Conservation (phyloP, 2,113 vertebrate genomes). For the Numida meleagris region DNA sequence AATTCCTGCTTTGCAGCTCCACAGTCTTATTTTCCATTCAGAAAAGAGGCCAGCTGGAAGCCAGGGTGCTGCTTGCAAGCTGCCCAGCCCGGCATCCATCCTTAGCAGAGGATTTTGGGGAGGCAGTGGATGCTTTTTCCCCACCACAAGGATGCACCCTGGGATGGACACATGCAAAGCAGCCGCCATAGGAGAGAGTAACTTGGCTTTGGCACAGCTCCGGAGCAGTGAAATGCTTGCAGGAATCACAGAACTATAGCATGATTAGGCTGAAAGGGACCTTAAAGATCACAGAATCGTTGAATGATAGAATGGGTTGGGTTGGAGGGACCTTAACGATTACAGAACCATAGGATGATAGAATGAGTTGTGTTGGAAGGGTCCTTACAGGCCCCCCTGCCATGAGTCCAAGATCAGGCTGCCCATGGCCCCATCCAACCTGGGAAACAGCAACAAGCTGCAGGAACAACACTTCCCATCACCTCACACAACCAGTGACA, state of each 20-base stretch:
- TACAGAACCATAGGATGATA: too few relatives aligned
- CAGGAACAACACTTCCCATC: neutral
- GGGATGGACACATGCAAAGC: neutral
- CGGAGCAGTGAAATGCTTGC: neutral
- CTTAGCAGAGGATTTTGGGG: fast-evolving
- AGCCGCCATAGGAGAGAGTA: neutral
- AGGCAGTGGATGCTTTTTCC: neutral
- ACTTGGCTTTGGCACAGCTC: neutral
- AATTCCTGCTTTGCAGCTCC: neutral
- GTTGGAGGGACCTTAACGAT: too few relatives aligned
- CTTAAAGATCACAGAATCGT: neutral
- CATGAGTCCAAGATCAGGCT: neutral
- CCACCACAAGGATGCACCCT: neutral
- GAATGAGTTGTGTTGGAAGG: too few relatives aligned
- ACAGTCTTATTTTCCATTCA: neutral
- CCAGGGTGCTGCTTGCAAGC: neutral
- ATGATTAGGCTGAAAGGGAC: neutral
- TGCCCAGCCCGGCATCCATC: fast-evolving
- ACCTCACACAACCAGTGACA: neutral
- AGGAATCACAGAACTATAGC: neutral
- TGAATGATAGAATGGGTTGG: neutral
- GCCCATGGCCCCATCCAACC: neutral
- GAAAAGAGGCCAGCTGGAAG: neutral
- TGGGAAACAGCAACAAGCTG: neutral
- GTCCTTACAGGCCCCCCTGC: too few relatives aligned